A percentile compares a stretch with the other conserved stretches of the same genome.
Evolutionary conservation across 2,113 vertebrate species (phyloP).

Genomic region (Myiagra hebetior): DNA sequence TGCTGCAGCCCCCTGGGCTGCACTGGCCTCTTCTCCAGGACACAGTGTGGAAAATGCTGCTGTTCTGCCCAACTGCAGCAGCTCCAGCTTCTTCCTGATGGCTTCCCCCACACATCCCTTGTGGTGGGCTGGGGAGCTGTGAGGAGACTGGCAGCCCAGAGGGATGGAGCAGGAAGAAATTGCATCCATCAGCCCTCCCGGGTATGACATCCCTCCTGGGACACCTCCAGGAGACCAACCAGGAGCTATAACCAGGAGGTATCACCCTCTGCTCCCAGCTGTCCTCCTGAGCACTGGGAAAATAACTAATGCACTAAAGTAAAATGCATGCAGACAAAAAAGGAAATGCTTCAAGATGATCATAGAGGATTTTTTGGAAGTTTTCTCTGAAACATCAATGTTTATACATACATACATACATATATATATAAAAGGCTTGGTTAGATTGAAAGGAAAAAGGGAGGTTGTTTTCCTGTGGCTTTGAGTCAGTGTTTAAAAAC

Average conservation of each 20-base stretch:
- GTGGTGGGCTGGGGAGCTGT: fast-evolving
- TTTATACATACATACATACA: too few species aligned
- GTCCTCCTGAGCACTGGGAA: not conserved
- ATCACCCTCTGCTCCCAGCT: not conserved
- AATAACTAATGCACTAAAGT: not conserved
- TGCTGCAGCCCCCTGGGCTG: not conserved
- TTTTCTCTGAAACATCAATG: not conserved
- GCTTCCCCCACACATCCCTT: fast-evolving
- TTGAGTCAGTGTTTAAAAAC: not conserved
- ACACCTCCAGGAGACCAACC: not conserved
- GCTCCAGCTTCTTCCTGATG: not conserved
- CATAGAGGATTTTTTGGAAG: not conserved
- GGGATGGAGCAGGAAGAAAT: not conserved
- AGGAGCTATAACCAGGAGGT: fast-evolving
- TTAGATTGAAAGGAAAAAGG: not conserved
- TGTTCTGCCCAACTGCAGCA: not conserved
- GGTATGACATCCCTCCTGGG: not conserved
- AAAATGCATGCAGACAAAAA: not conserved
- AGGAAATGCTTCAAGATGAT: not conserved
- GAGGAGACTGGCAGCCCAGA: not conserved
- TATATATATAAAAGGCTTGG: not conserved
- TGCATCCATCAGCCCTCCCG: fast-evolving
- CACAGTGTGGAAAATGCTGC: not conserved
- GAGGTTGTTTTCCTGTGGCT: not conserved
- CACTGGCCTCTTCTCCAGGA: not conserved